A percentile compares a stretch with the other conserved stretches of the same genome.
These are phyloP conservation scores for Scolopax bukidnonensis DNA, from an alignment of 2,797 vertebrate genomes.

Conservation along the genomic window DNA sequence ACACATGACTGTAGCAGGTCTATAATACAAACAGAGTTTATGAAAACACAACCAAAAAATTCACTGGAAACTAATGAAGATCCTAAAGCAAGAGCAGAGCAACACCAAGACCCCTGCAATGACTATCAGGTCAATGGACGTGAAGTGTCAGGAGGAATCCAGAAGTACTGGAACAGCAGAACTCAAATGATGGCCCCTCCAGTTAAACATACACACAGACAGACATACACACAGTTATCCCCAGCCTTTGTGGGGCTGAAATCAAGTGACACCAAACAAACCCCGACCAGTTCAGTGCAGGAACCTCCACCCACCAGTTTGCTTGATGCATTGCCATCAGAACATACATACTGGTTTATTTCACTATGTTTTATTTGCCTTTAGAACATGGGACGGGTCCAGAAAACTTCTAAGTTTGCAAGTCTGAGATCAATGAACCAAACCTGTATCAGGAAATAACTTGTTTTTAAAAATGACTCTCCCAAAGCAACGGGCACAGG, in stretches of 20 bases:
- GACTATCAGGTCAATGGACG: accelerated
- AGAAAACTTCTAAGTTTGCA: not conserved
- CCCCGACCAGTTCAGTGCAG: not conserved
- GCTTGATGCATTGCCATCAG: accelerated
- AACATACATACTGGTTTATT: accelerated
- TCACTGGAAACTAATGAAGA: not conserved
- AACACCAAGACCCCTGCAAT: accelerated
- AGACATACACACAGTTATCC: accelerated
- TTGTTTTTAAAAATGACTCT: accelerated
- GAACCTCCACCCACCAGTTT: not conserved
- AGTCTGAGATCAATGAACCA: accelerated
- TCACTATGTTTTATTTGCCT: accelerated
- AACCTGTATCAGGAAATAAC: accelerated
- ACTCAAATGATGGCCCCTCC: not conserved
- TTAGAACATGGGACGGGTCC: not conserved
- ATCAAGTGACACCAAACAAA: not conserved
- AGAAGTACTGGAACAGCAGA: not conserved
- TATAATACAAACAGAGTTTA: not conserved
- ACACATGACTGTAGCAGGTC: not conserved
- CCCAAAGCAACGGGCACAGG: not conserved
- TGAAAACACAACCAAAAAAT: accelerated
- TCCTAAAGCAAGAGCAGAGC: not conserved
- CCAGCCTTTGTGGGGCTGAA: not conserved
- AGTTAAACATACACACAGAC: accelerated
- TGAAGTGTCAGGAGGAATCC: not conserved